A percentile compares a stretch with the other conserved stretches of the same genome.
Evolutionary conservation across 2,113 vertebrate species (phyloP).

Genomic region (Chitala chitala): DNA sequence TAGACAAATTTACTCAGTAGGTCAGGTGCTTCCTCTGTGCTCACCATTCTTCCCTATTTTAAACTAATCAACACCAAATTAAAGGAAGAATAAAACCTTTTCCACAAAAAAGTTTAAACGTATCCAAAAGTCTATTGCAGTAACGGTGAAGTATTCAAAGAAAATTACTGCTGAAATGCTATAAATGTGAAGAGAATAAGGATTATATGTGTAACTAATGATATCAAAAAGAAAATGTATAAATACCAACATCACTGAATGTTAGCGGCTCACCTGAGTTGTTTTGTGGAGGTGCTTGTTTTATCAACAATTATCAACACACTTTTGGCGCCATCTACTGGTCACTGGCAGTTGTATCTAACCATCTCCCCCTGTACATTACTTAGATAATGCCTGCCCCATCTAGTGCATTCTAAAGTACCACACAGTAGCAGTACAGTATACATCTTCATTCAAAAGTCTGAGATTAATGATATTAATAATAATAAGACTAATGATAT

Average conservation of each 20-base stretch:
- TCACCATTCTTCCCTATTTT: neutral
- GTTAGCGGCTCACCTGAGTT: neutral
- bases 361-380: neutral
- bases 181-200: too few species aligned
- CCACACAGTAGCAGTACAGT: neutral
- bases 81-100: neutral
- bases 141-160: too few species aligned
- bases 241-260: too few species aligned
- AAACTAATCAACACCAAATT: neutral
- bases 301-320: neutral
- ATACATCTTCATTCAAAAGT: too few species aligned
- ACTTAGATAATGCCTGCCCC: neutral
- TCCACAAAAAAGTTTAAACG: neutral
- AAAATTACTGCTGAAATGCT: too few species aligned
- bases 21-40: neutral
- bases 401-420: neutral
- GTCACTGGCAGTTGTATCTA: neutral
- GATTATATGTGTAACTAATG: too few species aligned
- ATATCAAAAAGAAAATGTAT: too few species aligned
- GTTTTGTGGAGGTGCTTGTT: neutral
- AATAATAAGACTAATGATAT: neutral
- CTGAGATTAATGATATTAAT: too few species aligned
- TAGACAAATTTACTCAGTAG: conserved; percentile 9
- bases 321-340: conserved; percentile 40
- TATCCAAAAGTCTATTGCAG: too few species aligned